phyloP scores from a whole-genome alignment of 2,888 invertebrate genomes.

The Cephalotes varians region DNA sequence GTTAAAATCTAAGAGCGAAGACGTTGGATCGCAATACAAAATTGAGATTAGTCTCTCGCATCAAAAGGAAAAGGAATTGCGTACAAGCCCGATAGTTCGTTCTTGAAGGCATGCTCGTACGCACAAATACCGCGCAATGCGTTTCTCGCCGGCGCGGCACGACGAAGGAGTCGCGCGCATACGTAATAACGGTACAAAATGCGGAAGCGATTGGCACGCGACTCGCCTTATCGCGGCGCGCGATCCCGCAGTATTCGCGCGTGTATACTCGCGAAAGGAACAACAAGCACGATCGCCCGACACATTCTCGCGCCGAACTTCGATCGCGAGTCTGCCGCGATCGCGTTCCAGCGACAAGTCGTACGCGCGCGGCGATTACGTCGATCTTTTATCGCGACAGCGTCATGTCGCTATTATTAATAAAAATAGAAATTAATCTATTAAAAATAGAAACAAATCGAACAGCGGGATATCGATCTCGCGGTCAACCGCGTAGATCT shows the following conservation, averaged over 20 bases:
- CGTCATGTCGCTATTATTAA: background rate
- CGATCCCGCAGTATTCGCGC: slow-evolving; percentile 49
- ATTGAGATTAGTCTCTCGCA: background rate
- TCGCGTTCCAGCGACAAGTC: background rate
- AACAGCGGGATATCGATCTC: background rate
- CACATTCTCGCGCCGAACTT: slow-evolving; percentile 60
- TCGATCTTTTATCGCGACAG: background rate
- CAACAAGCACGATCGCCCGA: slow-evolving; percentile 22
- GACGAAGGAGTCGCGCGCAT: slow-evolving; percentile 25
- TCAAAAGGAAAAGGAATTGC: slow-evolving; percentile 59
- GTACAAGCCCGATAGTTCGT: slow-evolving; percentile 34
- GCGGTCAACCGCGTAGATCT: background rate
- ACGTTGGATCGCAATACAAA: background rate
- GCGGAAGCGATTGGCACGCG: slow-evolving; percentile 78
- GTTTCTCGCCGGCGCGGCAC: slow-evolving; percentile 38
- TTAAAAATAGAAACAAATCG: too few species aligned
- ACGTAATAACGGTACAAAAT: slow-evolving; percentile 73
- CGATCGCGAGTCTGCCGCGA: slow-evolving; percentile 15
- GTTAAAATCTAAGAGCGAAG: background rate
- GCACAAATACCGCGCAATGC: slow-evolving; percentile 36
- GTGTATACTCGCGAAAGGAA: slow-evolving; percentile 59
- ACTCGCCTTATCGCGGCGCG: slow-evolving; percentile 69
- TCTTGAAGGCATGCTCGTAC: slow-evolving; percentile 34
- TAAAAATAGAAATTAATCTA: slow-evolving; percentile 5
- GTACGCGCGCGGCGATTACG: background rate